Evolutionary conservation across 2,113 vertebrate species (phyloP).

Genomic region (Aegotheles bennettii): DNA sequence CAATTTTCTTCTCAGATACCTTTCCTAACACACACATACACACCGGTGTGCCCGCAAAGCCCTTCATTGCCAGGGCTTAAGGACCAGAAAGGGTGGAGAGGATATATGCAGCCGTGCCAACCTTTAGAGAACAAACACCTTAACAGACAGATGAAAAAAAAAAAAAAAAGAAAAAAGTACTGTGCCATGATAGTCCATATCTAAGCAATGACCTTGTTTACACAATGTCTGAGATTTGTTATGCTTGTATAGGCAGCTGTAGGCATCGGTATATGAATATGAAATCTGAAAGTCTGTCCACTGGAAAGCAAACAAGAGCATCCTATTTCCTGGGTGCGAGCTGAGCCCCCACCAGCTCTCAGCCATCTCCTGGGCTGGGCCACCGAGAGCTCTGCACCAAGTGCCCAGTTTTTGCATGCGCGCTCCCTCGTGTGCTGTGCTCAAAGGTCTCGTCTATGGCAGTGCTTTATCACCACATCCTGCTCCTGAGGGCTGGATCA

Average conservation of each 20-base stretch:
- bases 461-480: not conserved
- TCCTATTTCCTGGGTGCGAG: slow-evolving; percentile 16
- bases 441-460: slow-evolving; percentile 32
- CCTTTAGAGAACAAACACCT: slow-evolving; percentile 71
- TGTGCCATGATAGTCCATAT: slow-evolving; percentile 64
- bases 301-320: slow-evolving; percentile 66
- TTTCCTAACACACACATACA: not conserved
- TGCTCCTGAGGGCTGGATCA: slow-evolving; percentile 31
- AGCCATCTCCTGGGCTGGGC: not conserved
- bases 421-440: not conserved
- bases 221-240: slow-evolving; percentile 52
- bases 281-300: slow-evolving; percentile 67
- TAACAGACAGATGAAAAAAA: slow-evolving; percentile 20
- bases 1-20: not conserved
- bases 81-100: not conserved
- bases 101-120: not conserved
- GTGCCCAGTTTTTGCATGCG: not conserved
- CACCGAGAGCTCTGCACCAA: not conserved
- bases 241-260: slow-evolving; percentile 63
- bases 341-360: not conserved
- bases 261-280: slow-evolving; percentile 66
- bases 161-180: not conserved
- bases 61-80: not conserved
- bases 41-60: not conserved
- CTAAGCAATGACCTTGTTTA: slow-evolving; percentile 64